phyloP scores from a whole-genome alignment of 2,113 vertebrate genomes.

The Grus americana region DNA sequence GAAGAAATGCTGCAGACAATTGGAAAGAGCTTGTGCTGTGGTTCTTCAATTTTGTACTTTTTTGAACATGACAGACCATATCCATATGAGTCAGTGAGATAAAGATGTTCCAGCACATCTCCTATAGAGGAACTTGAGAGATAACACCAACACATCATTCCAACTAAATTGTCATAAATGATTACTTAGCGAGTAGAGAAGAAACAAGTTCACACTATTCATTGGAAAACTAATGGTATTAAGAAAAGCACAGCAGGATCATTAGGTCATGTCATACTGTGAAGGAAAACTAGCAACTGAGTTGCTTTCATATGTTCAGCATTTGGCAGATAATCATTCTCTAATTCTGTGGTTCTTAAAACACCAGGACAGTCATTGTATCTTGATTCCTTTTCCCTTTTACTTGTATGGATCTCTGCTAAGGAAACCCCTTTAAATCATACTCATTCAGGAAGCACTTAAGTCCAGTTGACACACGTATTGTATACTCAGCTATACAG shows the following conservation, averaged over 20 bases:
- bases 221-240: neutral
- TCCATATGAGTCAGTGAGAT: neutral
- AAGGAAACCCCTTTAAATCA: neutral
- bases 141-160: neutral
- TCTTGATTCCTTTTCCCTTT: neutral
- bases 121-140: neutral
- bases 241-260: neutral
- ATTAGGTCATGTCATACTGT: neutral
- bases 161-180: neutral
- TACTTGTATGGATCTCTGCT: neutral
- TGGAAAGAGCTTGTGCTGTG: neutral
- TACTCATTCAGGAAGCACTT: neutral
- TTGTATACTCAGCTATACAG: neutral
- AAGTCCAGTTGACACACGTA: neutral
- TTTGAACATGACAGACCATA: neutral
- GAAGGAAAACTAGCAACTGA: neutral
- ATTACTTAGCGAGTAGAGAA: neutral
- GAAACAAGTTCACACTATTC: neutral
- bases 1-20: neutral
- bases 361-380: neutral
- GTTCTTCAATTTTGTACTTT: neutral
- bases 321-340: constrained; percentile 17
- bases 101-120: neutral
- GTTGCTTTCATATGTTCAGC: neutral
- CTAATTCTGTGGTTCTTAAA: constrained; percentile 7